Conservation (phyloP, 2,797 vertebrate genomes). For the Psittacula derbiana region DNA sequence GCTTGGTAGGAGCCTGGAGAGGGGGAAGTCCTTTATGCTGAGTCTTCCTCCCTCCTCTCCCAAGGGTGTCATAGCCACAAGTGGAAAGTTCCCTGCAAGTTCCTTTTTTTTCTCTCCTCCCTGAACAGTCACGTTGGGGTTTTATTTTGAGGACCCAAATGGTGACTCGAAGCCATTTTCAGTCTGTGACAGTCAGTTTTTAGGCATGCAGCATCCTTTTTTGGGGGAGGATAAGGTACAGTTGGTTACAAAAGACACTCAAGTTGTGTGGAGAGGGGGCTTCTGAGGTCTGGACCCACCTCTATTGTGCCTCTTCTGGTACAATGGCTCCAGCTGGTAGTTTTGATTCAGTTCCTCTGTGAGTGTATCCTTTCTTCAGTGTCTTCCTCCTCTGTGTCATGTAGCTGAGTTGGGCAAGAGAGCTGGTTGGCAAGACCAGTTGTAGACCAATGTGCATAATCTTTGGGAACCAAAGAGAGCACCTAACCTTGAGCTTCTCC, state of each 20-base stretch:
- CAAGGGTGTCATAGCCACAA: conserved; percentile 27
- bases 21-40: conserved; percentile 8
- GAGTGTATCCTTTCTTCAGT: not conserved
- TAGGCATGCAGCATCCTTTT: not conserved
- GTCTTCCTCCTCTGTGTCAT: not conserved
- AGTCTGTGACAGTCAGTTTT: not conserved
- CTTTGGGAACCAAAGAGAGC: not conserved
- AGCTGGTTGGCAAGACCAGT: not conserved
- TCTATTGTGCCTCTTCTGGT: not conserved
- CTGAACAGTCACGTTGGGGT: not conserved
- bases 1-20: not conserved
- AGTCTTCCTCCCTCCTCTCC: conserved; percentile 20
- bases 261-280: not conserved
- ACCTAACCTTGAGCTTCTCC: not conserved
- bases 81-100: conserved; percentile 39
- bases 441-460: fast-evolving
- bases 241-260: fast-evolving
- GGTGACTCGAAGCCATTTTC: not conserved
- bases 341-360: not conserved
- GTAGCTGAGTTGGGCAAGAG: not conserved
- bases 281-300: not conserved
- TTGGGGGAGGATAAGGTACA: not conserved
- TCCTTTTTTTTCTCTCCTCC: not conserved
- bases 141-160: not conserved
- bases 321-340: not conserved